Evolutionary conservation across 53 echinoderm and acorn worm species (phyloP).

Genomic region (Arbacia lixula): DNA sequence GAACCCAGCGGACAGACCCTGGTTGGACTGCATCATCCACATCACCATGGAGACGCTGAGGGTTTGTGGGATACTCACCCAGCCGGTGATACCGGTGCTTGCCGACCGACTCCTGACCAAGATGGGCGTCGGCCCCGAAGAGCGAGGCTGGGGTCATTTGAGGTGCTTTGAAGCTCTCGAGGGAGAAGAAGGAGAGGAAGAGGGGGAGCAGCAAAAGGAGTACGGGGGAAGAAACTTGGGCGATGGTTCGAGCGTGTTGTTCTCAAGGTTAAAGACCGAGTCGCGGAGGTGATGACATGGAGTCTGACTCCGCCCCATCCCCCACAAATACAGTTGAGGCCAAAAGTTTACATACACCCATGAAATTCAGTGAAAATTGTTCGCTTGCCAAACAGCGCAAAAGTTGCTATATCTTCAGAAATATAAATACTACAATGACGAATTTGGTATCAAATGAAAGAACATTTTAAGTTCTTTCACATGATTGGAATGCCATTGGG

Average conservation of each 20-base stretch:
- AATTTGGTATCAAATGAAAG: too few species aligned
- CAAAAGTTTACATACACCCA: too few species aligned
- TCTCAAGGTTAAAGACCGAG: constrained; percentile 60
- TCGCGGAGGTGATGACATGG: constrained; percentile 26
- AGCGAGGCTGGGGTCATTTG: constrained; percentile 62
- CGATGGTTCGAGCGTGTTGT: constrained; percentile 56
- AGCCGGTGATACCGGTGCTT: constrained; percentile 79
- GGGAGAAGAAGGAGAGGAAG: constrained; percentile 5
- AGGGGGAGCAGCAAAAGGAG: too few species aligned
- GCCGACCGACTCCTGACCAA: constrained; percentile 73
- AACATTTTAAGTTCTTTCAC: too few species aligned
- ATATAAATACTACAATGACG: too few species aligned
- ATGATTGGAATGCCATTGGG: too few species aligned
- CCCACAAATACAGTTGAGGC: too few species aligned
- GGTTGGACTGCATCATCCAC: constrained; percentile 83
- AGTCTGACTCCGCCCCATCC: too few species aligned
- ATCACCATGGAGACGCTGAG: constrained; percentile 95
- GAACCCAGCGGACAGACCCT: constrained; percentile 50
- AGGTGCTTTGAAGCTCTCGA: constrained; percentile 54
- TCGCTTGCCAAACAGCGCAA: too few species aligned
- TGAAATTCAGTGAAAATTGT: too few species aligned
- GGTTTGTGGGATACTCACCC: constrained; percentile 89
- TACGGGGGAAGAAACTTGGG: constrained; percentile 59
- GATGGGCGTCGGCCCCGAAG: constrained; percentile 66
- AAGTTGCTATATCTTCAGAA: too few species aligned